phyloP scores from a whole-genome alignment of 2,888 invertebrate species.

The Ichneumoninae sp. region DNA sequence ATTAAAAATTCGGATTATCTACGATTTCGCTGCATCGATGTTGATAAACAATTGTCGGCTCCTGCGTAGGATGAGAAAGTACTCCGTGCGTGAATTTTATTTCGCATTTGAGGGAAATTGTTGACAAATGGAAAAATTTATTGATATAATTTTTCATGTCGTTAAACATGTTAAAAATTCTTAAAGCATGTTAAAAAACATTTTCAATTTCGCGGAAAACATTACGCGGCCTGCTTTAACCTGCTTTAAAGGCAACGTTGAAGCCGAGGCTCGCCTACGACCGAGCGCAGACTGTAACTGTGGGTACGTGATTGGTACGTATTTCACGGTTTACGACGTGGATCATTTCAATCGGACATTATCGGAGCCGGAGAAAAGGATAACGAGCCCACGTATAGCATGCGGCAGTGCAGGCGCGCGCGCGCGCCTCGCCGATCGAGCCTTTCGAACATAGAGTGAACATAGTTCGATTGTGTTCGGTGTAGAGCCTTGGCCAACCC shows the following conservation, averaged over 20 bases:
- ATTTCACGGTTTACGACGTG: constrained; percentile 75
- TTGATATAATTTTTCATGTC: not conserved
- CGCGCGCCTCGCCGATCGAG: constrained; percentile 24
- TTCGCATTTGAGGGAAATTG: not conserved
- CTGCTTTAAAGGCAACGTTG: not conserved
- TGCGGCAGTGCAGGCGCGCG: not conserved
- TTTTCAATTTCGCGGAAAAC: not conserved
- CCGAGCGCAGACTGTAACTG: constrained; percentile 17
- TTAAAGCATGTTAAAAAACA: not conserved
- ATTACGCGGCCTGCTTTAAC: not conserved
- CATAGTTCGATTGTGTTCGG: constrained; percentile 11
- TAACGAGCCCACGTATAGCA: constrained; percentile 75
- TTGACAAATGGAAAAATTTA: not conserved
- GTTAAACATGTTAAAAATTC: no score
- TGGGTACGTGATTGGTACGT: constrained; percentile 63
- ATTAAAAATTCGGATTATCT: not conserved
- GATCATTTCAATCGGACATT: constrained; percentile 78
- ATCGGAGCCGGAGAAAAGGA: constrained; percentile 75
- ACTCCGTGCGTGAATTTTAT: not conserved
- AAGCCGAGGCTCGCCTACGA: constrained; percentile 2
- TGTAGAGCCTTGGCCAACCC: constrained; percentile 9
- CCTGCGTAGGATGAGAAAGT: not conserved
- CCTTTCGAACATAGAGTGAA: constrained; percentile 18
- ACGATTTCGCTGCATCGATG: not conserved
- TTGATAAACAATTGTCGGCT: not conserved